These are phyloP conservation scores for Meghimatium bilineatum DNA, from an alignment of 2,888 invertebrate genomes.

Conservation along the genomic window DNA sequence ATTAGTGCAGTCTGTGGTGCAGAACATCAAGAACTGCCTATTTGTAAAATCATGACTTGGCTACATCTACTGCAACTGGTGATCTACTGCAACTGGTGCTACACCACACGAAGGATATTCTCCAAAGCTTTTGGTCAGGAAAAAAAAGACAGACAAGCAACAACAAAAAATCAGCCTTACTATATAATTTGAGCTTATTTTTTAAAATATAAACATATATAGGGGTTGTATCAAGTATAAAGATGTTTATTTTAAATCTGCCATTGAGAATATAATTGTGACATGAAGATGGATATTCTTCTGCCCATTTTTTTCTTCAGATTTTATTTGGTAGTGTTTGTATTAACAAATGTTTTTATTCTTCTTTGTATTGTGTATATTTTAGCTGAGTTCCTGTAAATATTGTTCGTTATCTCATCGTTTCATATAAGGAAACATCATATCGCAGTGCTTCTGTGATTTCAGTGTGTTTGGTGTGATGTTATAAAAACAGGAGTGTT, in stretches of 20 bases:
- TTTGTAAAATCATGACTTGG: not conserved
- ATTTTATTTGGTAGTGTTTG: constrained; percentile 49
- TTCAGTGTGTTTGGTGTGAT: not conserved
- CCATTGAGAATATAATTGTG: not conserved
- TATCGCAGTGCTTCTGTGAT: not conserved
- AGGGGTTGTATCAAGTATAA: not conserved
- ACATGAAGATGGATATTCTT: not conserved
- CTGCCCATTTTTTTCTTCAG: constrained; percentile 13
- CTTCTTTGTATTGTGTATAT: constrained; percentile 41
- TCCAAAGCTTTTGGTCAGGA: constrained; percentile 10
- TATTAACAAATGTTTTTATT: constrained; percentile 36
- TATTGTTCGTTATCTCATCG: constrained; percentile 37
- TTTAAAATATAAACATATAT: not conserved
- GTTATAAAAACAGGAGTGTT: not conserved
- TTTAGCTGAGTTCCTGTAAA: constrained; percentile 48
- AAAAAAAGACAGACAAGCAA: constrained; percentile 2
- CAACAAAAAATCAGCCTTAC: not conserved
- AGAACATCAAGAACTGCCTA: constrained; percentile 3
- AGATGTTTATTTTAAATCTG: constrained; percentile 31
- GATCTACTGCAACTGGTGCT: too few species aligned
- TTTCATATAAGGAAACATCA: constrained; percentile 14
- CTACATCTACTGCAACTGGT: constrained; percentile 21
- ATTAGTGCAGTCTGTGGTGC: constrained; percentile 22
- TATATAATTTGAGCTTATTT: constrained; percentile 6
- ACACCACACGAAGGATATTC: not conserved